A percentile compares a stretch with the other conserved stretches of the same genome.
These are phyloP conservation scores for Pelobates fuscus DNA, from an alignment of 2,113 vertebrate species.

Conservation along the genomic window DNA sequence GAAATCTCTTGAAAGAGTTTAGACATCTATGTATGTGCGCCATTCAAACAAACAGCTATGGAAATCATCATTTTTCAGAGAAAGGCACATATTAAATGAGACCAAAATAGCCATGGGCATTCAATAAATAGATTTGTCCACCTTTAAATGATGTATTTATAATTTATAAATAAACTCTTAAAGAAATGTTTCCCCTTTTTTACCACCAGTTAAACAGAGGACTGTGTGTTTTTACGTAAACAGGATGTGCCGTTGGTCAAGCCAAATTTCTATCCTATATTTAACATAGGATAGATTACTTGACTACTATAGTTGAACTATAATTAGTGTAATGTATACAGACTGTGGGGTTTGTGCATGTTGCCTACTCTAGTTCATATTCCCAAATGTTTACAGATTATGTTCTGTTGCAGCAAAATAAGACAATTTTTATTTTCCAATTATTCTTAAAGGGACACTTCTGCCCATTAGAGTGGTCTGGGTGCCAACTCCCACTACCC, in stretches of 20 bases:
- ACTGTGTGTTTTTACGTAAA: constrained; percentile 6
- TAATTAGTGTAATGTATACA: not conserved
- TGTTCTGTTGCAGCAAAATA: not conserved
- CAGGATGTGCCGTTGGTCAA: not conserved
- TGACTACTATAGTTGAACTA: not conserved
- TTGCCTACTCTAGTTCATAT: not conserved
- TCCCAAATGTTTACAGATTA: not conserved
- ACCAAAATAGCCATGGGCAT: not conserved
- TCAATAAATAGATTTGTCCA: not conserved
- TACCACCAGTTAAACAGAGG: not conserved
- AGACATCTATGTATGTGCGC: not conserved
- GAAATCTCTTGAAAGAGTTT: too few species aligned
- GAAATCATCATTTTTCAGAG: not conserved
- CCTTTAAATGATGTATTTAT: not conserved
- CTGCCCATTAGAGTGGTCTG: too few species aligned
- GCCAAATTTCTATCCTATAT: constrained; percentile 11
- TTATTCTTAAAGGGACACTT: constrained; percentile 9
- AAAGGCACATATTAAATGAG: not conserved
- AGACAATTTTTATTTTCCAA: not conserved
- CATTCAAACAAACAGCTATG: not conserved
- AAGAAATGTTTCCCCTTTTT: not conserved
- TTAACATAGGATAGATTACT: constrained; percentile 30
- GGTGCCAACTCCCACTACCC: too few species aligned
- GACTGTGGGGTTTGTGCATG: not conserved
- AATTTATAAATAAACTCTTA: not conserved